Evolutionary conservation across 2,797 vertebrate species (phyloP).

Genomic region (Pipistrellus kuhlii): DNA sequence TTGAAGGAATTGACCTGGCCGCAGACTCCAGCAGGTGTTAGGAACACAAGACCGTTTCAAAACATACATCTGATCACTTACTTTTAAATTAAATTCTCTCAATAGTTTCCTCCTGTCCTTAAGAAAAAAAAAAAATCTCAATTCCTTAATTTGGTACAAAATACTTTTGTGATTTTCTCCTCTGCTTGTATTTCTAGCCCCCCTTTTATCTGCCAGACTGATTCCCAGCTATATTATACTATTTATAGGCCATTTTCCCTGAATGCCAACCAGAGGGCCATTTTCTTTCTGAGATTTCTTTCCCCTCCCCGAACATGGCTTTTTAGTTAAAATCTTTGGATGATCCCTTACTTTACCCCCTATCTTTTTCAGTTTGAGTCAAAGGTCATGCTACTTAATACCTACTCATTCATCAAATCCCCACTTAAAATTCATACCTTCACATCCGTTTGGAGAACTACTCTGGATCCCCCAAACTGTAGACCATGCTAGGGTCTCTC

Average conservation of each 20-base stretch:
- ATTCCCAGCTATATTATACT: neutral
- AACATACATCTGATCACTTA: neutral
- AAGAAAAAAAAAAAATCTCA: neutral
- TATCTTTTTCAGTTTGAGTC: neutral
- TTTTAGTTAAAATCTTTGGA: neutral
- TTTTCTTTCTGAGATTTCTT: neutral
- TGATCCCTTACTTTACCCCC: neutral
- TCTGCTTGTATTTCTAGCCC: neutral
- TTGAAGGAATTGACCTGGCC: neutral
- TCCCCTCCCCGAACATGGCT: neutral
- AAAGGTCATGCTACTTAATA: neutral
- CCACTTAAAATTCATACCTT: neutral
- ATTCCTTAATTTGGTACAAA: neutral
- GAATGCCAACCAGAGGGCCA: neutral
- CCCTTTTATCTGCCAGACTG: neutral
- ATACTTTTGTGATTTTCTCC: neutral
- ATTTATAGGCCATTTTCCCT: fast-evolving
- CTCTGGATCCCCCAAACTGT: too few relatives aligned
- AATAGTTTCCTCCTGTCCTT: neutral
- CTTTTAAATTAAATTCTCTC: neutral
- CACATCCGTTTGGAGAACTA: neutral
- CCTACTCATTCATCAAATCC: neutral
- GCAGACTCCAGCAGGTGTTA: neutral
- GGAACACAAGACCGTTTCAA: neutral
- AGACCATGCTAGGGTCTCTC: neutral